Percentiles rank a stretch among this genome's conserved stretches.
These are phyloP conservation scores for Gryllus bimaculatus DNA, from an alignment of 1,140 invertebrate genomes.

Conservation along the genomic window DNA sequence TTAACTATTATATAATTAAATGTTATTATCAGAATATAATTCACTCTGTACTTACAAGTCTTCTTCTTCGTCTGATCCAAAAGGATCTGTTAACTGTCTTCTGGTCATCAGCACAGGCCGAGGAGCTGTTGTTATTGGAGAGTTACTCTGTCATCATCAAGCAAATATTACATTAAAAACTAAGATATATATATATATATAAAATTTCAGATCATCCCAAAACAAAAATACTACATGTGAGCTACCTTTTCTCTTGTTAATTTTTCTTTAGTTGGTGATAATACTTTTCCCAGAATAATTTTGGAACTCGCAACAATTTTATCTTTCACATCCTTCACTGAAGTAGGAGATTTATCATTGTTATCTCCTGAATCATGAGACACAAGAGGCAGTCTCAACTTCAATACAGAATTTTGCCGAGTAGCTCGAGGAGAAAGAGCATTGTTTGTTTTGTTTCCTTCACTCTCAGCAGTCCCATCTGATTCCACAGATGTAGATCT, in stretches of 20 bases:
- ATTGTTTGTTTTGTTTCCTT: slow-evolving; percentile 13
- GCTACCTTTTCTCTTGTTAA: slow-evolving; percentile 27
- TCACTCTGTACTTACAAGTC: slow-evolving; percentile 33
- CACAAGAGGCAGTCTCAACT: slow-evolving; percentile 19
- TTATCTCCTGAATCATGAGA: slow-evolving; percentile 16
- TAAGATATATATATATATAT: neutral
- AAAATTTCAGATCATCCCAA: neutral
- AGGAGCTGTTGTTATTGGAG: slow-evolving; percentile 31
- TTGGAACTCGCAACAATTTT: slow-evolving; percentile 65
- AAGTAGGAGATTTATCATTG: slow-evolving; percentile 34
- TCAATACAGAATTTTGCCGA: slow-evolving; percentile 14
- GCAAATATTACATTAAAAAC: neutral
- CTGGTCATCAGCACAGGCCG: slow-evolving; percentile 67
- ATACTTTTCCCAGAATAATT: slow-evolving; percentile 65
- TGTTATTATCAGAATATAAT: too few species aligned
- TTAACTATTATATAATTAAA: too few species aligned
- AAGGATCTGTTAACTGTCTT: slow-evolving; percentile 78
- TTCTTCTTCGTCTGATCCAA: slow-evolving; percentile 84
- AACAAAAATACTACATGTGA: neutral
- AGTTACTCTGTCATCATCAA: slow-evolving; percentile 34
- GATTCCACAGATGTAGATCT: slow-evolving; percentile 17
- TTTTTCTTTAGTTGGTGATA: slow-evolving; percentile 66
- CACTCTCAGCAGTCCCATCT: slow-evolving; percentile 16
- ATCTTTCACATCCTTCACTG: slow-evolving; percentile 62
- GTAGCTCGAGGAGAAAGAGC: slow-evolving; percentile 8